Evolutionary conservation across 2,888 invertebrate species (phyloP), one percentile per base, ranked within the genome.

Genomic region (Rhagonycha lutea): DNA sequence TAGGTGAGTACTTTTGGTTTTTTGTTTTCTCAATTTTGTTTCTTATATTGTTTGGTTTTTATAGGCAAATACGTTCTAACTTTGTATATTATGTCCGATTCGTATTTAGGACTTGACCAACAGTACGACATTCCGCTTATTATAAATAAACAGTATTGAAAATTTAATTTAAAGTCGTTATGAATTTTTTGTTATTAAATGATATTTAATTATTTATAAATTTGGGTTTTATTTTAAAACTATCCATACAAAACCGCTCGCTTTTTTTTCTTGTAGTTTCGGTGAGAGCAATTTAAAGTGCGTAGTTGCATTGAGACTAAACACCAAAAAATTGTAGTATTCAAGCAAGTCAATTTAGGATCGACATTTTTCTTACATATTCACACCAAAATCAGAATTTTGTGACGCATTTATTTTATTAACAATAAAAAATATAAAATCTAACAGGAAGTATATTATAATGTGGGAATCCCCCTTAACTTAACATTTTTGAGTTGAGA

Each of bases 41-140:
- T 24, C 11, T 11, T 24, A 24, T n/a, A 12, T 61, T 14, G 8
- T 65, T 8, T 24, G 24, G 61, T 77, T 82, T 84, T 89, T 88
- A 68, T 87, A 92, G 96, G 96, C 32, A 92, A 92, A n/a, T 89
- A 93, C 67, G 92, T 93, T 79, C 92, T 96, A 85, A 94, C 94
- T 0, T 86, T 98, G 23, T 97, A 95, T 86, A 86, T 98, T 71
- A 91, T 98, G 89, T 98, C 97, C 68, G 98, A 98, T 88, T 94
- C 94, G 78, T 97, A 98, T 84, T 90, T 98, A 79, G 98, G 98
- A 2, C 89, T 98, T 28, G 98, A 99, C 88, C 98, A 98, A 86
- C 97, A 98, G 84, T 96, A 87, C 67, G 81, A 81, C 69, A 79
- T 83, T 77, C 80, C 80, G 14, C 61, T 83, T 8, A 80, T 80